Base-by-base conservation (phyloP, 2,888 invertebrate species). In the Clanis bilineata region DNA sequence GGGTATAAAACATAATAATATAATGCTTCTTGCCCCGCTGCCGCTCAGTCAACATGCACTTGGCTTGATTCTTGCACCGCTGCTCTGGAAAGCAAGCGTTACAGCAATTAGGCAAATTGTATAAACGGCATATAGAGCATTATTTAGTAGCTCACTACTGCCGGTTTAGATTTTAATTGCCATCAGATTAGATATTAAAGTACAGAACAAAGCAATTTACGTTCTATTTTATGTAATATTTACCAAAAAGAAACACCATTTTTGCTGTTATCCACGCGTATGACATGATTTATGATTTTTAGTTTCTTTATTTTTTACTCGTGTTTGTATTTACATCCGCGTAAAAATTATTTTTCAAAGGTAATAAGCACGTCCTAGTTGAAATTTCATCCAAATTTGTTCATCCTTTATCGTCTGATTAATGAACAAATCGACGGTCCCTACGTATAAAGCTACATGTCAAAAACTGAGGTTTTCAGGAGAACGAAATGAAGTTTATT, bases 81-180 rank as follows among this genome's bases (percentile, higher is more conserved):
- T 74, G 78, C 79, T 76, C 76, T 78, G 79, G 80, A 78, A 82
- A 83, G 80, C 79, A 77, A 78, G 78, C 81, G 79, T 75, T 80
- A 77, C 79, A 77, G 82, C 80, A 85, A 86, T 87, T 85, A 85
- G 79, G 77, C 74, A 82, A 86, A 86, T 84, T 85, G 82, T 84
- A 79, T 85, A 84, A 83, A 84, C 82, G 77, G 79, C 76, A 77
- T 77, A 77, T 73, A 77, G 72, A 73, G 81, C 74, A 81, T 83
- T 80, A 84, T 82, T 80, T 74, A 72, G 67, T 64, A 70, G 74
- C 69, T 74, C 70, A 65, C 79, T 80, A 66, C 80, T 82, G 77
- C 82, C 83, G 80, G 82, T 73, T 82, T 77, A 78, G 77, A 81
- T 78, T 77, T 76, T 82, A 82, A 83, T 82, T 82, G 75, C 77